Evolutionary conservation across 2,113 vertebrate genomes (phyloP).

Genomic region (Condylura cristata): DNA sequence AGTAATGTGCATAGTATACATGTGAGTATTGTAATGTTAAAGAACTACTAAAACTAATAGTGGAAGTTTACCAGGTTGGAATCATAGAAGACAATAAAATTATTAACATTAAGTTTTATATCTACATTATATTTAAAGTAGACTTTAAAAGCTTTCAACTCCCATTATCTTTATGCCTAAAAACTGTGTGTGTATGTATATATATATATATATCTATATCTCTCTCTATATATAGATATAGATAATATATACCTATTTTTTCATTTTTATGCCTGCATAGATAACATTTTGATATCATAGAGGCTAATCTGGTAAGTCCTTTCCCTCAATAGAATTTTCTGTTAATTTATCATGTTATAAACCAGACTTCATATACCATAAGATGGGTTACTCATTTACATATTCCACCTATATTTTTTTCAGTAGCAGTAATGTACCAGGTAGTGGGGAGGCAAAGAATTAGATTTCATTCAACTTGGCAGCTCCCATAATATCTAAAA

Average conservation of each 20-base stretch:
- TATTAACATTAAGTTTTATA: background rate
- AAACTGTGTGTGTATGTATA: background rate
- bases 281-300: background rate
- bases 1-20: background rate
- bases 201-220: too few relatives aligned
- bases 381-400: background rate
- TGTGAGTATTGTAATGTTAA: background rate
- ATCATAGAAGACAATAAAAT: background rate
- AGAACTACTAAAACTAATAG: background rate
- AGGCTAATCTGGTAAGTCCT: background rate
- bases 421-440: background rate
- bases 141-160: background rate
- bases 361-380: background rate
- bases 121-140: background rate
- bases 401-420: background rate
- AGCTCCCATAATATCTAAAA: background rate
- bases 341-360: conserved; percentile 15
- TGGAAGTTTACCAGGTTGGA: background rate
- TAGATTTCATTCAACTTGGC: conserved; percentile 30
- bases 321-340: background rate
- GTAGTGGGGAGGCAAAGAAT: background rate
- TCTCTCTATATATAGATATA: too few relatives aligned
- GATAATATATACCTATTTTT: background rate
- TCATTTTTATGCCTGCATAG: background rate
- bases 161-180: background rate